These are phyloP conservation scores for Apocrypta bakeri DNA, from an alignment of 1,140 invertebrate genomes.

Conservation along the genomic window DNA sequence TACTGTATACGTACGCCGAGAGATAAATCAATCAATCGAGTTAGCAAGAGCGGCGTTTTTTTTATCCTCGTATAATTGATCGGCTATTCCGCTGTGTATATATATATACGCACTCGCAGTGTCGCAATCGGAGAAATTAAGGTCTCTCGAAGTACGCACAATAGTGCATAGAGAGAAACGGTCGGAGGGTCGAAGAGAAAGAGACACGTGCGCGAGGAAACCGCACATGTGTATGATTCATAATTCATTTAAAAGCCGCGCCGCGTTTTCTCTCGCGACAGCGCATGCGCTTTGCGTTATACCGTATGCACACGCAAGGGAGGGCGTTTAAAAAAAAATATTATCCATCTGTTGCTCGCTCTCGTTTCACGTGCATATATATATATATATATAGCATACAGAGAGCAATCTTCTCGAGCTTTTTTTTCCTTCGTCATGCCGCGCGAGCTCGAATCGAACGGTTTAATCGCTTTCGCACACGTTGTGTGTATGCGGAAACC, in stretches of 20 bases:
- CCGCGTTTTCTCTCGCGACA: not conserved
- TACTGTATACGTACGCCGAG: too few species aligned
- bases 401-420: not conserved
- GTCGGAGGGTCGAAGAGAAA: not conserved
- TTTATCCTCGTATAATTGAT: not conserved
- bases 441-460: too few species aligned
- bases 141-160: not conserved
- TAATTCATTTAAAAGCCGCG: slow-evolving; percentile 20
- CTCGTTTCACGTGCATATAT: not conserved
- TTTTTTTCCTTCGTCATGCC: not conserved
- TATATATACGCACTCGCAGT: not conserved
- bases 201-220: slow-evolving; percentile 8
- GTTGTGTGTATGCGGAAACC: too few species aligned
- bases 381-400: too few species aligned
- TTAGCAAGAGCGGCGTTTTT: not conserved
- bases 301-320: too few species aligned
- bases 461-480: too few species aligned
- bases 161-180: not conserved
- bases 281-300: not conserved
- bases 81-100: not conserved
- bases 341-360: not conserved
- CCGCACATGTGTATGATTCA: slow-evolving; percentile 38
- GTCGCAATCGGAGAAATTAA: slow-evolving; percentile 32
- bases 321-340: too few species aligned
- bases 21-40: too few species aligned